These are phyloP conservation scores for Holacanthus passer DNA, from an alignment of 2,113 vertebrate species.

Conservation along the genomic window DNA sequence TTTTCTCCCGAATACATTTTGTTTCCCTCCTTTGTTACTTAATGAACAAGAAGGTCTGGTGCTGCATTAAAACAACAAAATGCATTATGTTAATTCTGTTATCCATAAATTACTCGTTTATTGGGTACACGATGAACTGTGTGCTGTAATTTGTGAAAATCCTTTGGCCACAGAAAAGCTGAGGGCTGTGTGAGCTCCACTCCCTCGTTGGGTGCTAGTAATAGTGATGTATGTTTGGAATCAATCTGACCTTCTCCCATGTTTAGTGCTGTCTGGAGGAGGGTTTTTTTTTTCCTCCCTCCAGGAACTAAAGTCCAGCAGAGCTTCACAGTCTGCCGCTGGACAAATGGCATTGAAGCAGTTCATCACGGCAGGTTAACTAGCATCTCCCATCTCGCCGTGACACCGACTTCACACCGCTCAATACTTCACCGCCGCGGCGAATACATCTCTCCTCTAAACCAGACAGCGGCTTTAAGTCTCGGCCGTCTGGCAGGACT, in stretches of 20 bases:
- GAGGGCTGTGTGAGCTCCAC: constrained; percentile 10
- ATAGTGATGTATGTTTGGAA: constrained; percentile 61
- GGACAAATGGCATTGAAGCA: constrained; percentile 62
- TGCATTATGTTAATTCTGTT: constrained; percentile 9
- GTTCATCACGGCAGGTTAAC: constrained; percentile 73
- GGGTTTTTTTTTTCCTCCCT: not conserved
- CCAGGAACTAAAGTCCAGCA: not conserved
- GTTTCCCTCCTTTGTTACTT: not conserved
- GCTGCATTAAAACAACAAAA: not conserved
- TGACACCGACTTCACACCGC: constrained; percentile 48
- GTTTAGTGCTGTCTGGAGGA: constrained; percentile 47
- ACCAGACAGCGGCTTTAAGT: constrained; percentile 45
- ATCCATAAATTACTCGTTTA: constrained; percentile 19
- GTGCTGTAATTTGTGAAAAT: constrained; percentile 18
- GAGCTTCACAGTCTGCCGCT: constrained; percentile 31
- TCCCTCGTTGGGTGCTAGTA: constrained; percentile 24
- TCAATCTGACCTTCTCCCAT: constrained; percentile 61
- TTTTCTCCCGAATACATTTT: not conserved
- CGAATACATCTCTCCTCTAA: constrained; percentile 46
- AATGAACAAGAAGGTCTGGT: not conserved
- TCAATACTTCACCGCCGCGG: constrained; percentile 52
- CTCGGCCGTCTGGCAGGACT: not conserved
- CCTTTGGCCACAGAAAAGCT: not conserved
- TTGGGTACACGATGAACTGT: constrained; percentile 3
- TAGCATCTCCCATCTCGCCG: constrained; percentile 41